Evolutionary conservation across 1,140 invertebrate species (phyloP), one percentile per base, ranked within the genome.

Genomic region (Ostrea denselamellosa): DNA sequence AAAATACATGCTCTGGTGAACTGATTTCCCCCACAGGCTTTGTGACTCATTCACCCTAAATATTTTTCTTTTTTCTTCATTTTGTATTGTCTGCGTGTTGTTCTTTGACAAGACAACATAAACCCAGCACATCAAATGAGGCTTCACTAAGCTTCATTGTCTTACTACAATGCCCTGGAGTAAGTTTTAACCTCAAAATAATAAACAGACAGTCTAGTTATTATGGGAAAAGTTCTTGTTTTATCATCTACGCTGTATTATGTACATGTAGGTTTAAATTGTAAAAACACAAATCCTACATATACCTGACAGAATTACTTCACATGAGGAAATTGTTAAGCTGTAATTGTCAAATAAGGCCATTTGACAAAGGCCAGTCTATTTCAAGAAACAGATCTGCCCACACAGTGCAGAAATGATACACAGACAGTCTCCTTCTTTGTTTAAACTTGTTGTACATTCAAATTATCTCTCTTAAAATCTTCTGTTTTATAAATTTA

Each of bases 1-100:
- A 22, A 28, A 77, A 77, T 14, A 77, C 68, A 77, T 77, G 68
- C 68, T 77, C 68, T 28, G 68, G 68, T 77, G 68, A 77, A 77
- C 68, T 10, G 8, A 77, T 34, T 77, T 77, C 68, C 68, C 14
- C 68, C 14, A 77, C 28, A 77, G 68, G 8, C 68, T 34, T 9
- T 28, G 25, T 77, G 68, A 77, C 68, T 77, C 68, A 77, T 14
- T 62, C 68, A 4, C 8, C 8, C 25, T 34, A 28, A 10, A 77
- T 28, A 14, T 28, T 34, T 28, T 77, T 44, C 8, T 77, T 77
- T 77, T 62, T n/a, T n/a, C n/a, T 62, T 19, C 4, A 28, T 14
- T 28, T 34, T 44, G 9, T 77, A 22, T 77, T 77, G 25, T 77
- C 22, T 71, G 65, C 25, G 8, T 28, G 68, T 28, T 77, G 28